These are phyloP conservation scores for Melanostigma gelatinosum DNA, from an alignment of 2,113 vertebrate species.

Conservation along the genomic window DNA sequence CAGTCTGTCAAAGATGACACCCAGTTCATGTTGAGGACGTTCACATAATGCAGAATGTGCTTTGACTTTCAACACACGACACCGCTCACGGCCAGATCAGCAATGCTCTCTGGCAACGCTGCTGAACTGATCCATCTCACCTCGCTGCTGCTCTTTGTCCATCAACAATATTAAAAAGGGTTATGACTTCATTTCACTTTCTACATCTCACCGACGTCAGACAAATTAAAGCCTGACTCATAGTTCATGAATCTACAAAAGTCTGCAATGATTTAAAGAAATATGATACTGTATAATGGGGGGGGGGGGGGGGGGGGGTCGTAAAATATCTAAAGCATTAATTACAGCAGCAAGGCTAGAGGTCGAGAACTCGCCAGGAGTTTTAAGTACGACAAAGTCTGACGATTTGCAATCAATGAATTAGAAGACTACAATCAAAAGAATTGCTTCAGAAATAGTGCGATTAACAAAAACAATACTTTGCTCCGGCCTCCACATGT, in stretches of 20 bases:
- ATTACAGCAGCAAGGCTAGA: neutral
- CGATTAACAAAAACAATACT: neutral
- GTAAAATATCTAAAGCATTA: neutral
- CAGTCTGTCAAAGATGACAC: slow-evolving; percentile 30
- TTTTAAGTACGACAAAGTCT: neutral
- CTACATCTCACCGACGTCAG: neutral
- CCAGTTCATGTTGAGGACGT: slow-evolving; percentile 18
- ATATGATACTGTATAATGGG: neutral
- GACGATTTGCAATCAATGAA: neutral
- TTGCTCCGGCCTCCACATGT: neutral
- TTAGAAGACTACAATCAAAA: neutral
- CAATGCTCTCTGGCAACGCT: neutral
- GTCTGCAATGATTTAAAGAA: neutral
- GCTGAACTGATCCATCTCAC: neutral
- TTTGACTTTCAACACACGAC: slow-evolving; percentile 14
- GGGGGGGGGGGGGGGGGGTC: too few relatives aligned
- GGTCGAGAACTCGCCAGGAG: neutral
- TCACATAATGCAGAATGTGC: slow-evolving; percentile 33
- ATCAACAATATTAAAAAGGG: slow-evolving; percentile 30
- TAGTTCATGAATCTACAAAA: slow-evolving; percentile 22
- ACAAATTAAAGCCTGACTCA: slow-evolving; percentile 20
- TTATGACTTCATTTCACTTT: slow-evolving; percentile 11
- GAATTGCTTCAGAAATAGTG: neutral
- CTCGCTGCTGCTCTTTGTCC: neutral
- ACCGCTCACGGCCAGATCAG: neutral